Evolutionary conservation across 1,140 invertebrate species (phyloP), one percentile per base, ranked within the genome.

Genomic region (Luehdorfia chinensis): DNA sequence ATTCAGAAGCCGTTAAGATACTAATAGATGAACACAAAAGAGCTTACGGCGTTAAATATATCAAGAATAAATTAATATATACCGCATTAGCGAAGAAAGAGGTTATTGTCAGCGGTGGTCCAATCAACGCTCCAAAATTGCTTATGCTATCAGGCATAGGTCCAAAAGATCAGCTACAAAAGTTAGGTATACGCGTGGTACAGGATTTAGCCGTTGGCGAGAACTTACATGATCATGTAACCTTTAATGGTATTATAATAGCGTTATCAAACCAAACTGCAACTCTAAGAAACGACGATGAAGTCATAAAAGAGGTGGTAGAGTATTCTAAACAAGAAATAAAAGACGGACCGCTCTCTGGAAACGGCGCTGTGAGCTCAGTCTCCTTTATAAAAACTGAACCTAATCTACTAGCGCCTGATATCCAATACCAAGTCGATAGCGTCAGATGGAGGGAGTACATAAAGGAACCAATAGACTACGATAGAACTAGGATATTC

Each of bases 211-310:
- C 79, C 19, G 93, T 90, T 23, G 95, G 95, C 0, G 81, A 93
- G 19, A 96, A 96, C 77, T 81, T 96, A 0, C 93, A 95, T 62
- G 94, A 95, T 74, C 95, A 96, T 63, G 76, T 83, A 0, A 90
- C 90, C 0, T 88, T 87, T n/a, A 86, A 88, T 46, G 89, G 89
- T 1, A 47, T 90, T 0, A 56, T 91, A 0, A 84, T 89, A 51
- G 64, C 59, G 14, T 14, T 91, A 5, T 63, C 75, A 0, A 91
- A 92, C 14, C 45, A 90, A 64, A 93, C 94, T 75, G 89, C 94
- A 1, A 93, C 94, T 33, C 9, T 13, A 12, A 48, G 55, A 1
- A 45, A 19, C 11, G 18, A 50, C 4, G 43, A 55, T 0, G 48
- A 53, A 32, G 19, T 59, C 1, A 14, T 63, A 13, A 14, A 50